These are phyloP conservation scores for Nesidiocoris tenuis DNA, from an alignment of 2,888 invertebrate species.

Conservation along the genomic window DNA sequence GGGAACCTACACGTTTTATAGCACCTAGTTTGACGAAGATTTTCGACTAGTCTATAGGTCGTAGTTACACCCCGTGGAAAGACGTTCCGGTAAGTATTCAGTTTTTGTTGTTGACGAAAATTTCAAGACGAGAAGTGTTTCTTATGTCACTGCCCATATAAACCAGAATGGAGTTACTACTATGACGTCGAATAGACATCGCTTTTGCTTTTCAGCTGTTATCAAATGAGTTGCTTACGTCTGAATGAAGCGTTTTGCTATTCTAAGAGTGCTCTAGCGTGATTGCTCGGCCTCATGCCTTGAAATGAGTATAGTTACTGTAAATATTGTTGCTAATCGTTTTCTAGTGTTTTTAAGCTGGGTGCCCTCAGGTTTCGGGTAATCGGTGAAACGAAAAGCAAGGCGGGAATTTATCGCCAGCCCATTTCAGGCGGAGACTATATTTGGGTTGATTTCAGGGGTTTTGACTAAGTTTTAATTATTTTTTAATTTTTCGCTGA, in stretches of 20 bases:
- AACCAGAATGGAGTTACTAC: too few relatives aligned
- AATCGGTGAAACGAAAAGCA: too few relatives aligned
- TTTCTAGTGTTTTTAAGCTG: background rate
- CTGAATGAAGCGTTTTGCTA: background rate
- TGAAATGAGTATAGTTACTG: background rate
- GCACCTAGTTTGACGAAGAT: constrained; percentile 16
- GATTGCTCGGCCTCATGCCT: background rate
- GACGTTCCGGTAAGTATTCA: too few relatives aligned
- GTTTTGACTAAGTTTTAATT: too few relatives aligned
- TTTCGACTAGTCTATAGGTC: background rate
- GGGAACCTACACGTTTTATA: background rate
- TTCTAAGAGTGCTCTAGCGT: background rate
- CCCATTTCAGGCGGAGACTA: too few relatives aligned
- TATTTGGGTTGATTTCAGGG: too few relatives aligned
- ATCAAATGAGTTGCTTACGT: background rate
- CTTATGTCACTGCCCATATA: constrained; percentile 21
- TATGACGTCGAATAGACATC: background rate
- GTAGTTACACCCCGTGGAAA: too few relatives aligned
- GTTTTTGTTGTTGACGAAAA: too few relatives aligned
- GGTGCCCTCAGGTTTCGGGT: background rate
- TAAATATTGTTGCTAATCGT: background rate
- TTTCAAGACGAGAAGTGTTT: background rate
- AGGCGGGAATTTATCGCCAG: too few relatives aligned
- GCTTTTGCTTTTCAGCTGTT: background rate
- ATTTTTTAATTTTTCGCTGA: too few relatives aligned